Evolutionary conservation across 2,888 invertebrate species (phyloP).

Genomic region (Alentia gelatinosa): DNA sequence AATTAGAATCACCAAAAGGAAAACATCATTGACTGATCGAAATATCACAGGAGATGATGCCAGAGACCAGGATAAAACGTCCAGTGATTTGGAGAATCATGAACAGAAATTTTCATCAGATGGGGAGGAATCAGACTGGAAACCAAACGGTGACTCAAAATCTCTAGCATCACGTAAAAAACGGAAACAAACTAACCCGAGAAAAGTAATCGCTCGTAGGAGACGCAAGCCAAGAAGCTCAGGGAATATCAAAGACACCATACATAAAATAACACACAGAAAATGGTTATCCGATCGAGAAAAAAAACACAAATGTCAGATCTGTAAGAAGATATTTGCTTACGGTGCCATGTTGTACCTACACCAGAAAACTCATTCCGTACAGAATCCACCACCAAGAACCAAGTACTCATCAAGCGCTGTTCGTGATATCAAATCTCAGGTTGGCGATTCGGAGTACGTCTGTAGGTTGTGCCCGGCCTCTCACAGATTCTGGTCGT

Average conservation of each 20-base stretch:
- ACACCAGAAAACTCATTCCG: background rate
- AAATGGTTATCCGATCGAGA: background rate
- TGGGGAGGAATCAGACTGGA: conserved; percentile 22
- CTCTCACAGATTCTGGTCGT: background rate
- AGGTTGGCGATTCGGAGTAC: no score
- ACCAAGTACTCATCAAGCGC: no score
- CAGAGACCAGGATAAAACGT: background rate
- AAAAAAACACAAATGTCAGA: background rate
- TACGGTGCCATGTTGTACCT: background rate
- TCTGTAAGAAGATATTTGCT: background rate
- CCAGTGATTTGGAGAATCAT: background rate
- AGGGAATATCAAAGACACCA: background rate
- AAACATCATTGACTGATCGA: no score
- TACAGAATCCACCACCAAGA: no score
- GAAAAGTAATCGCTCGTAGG: background rate
- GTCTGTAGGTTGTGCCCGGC: background rate
- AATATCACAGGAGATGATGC: no score
- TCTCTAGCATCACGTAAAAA: background rate
- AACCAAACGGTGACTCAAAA: background rate
- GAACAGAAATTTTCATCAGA: background rate
- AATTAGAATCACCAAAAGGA: background rate
- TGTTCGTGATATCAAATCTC: no score
- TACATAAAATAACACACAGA: background rate
- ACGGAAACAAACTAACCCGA: background rate
- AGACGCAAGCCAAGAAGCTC: background rate